Percentiles rank a stretch among this genome's conserved stretches.
Conservation (phyloP, 2,888 invertebrate species). For the Escarpia spicata region DNA sequence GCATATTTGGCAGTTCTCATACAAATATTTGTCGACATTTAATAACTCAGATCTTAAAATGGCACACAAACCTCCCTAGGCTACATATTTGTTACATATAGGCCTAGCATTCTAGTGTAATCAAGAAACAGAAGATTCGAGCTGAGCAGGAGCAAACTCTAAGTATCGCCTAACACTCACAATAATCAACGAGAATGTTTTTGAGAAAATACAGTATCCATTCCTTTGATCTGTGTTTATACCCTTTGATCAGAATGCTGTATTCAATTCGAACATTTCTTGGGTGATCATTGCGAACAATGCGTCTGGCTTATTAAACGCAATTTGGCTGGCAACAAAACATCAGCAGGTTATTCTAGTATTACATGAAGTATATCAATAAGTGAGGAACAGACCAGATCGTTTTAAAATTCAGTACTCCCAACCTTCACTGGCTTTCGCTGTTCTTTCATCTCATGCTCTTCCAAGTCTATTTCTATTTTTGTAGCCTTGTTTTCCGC, state of each 20-base stretch:
- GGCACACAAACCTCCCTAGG: neutral
- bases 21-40: no score
- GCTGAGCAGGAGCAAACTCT: no score
- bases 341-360: neutral
- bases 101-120: no score
- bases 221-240: neutral
- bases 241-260: neutral
- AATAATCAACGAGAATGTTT: neutral
- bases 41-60: no score
- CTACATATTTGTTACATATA: no score
- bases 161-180: no score
- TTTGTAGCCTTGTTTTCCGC: slow-evolving; percentile 57
- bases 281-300: no score
- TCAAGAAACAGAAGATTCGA: no score
- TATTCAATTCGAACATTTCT: no score
- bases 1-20: no score
- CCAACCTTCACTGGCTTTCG: slow-evolving; percentile 36
- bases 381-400: neutral
- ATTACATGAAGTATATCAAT: neutral
- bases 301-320: no score
- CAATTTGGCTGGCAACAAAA: slow-evolving; percentile 36
- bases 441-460: slow-evolving; percentile 44
- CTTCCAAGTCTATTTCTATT: slow-evolving; percentile 53
- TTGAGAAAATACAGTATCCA: neutral
- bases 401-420: neutral